A percentile compares a stretch with the other conserved stretches of the same genome.
Conservation (phyloP, 2,888 invertebrate genomes). For the Tholera decimalis region DNA sequence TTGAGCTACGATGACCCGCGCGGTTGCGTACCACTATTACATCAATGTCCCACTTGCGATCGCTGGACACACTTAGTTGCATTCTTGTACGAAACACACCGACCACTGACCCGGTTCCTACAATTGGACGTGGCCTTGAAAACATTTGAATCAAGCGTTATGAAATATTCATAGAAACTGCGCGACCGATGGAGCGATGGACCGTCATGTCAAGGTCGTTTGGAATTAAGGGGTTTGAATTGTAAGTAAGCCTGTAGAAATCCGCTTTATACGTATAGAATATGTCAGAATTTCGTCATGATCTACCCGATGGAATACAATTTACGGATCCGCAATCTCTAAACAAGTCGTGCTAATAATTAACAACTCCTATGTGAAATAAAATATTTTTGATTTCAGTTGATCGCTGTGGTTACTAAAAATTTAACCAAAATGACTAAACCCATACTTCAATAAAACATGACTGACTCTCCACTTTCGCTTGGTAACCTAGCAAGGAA, state of each 20-base stretch:
- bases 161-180: conserved; percentile 77
- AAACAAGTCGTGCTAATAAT: neutral
- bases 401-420: neutral
- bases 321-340: neutral
- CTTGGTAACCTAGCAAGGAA: too few species aligned
- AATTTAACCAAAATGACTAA: too few species aligned
- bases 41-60: conserved; percentile 78
- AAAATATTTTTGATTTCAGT: too few species aligned
- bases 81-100: conserved; percentile 61
- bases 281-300: neutral
- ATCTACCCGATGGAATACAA: conserved; percentile 1
- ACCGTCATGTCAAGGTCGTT: conserved; percentile 78
- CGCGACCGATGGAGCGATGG: conserved; percentile 70
- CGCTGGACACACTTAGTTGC: conserved; percentile 65
- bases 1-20: conserved; percentile 68
- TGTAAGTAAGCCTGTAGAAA: conserved; percentile 7
- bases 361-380: too few species aligned
- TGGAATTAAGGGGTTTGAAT: conserved; percentile 46
- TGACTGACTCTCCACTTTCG: too few species aligned
- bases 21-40: conserved; percentile 79
- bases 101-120: conserved; percentile 74
- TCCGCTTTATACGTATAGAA: neutral
- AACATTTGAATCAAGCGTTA: conserved; percentile 73
- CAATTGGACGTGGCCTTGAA: conserved; percentile 81
- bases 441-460: too few species aligned